phyloP scores from a whole-genome alignment of 2,797 vertebrate genomes.

The Leptatherina wallacei region DNA sequence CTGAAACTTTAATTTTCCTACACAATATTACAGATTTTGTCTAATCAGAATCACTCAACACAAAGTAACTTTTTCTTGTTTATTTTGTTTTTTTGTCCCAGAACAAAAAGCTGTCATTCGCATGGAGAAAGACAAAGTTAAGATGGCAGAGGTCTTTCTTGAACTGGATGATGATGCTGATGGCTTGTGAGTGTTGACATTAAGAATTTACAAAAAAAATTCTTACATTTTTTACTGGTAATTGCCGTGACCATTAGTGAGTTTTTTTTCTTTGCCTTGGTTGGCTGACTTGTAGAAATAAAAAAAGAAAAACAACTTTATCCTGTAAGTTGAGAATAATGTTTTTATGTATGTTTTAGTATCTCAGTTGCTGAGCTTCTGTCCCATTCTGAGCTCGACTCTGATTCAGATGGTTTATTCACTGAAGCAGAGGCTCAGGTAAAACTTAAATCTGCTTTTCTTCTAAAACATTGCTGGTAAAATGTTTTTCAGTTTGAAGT shows the following conservation, averaged over 20 bases:
- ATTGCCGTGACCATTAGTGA: background rate
- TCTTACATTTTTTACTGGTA: background rate
- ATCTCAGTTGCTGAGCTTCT: slow-evolving; percentile 85
- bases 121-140: slow-evolving; percentile 82
- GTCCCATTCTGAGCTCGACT: slow-evolving; percentile 87
- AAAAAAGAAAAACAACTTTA: background rate
- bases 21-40: background rate
- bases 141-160: slow-evolving; percentile 84
- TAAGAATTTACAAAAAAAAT: background rate
- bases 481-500: background rate
- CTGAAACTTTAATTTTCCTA: background rate
- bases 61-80: slow-evolving; percentile 17
- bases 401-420: slow-evolving; percentile 84
- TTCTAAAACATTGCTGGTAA: background rate
- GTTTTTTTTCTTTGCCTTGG: background rate
- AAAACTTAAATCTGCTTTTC: slow-evolving; percentile 13
- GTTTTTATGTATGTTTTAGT: slow-evolving; percentile 66
- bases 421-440: slow-evolving; percentile 89
- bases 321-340: background rate
- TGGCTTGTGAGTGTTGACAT: slow-evolving; percentile 84
- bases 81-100: slow-evolving; percentile 50
- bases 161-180: slow-evolving; percentile 89
- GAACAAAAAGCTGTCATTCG: slow-evolving; percentile 84
- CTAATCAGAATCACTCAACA: background rate
- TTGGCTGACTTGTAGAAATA: background rate